Evolutionary conservation across 2,797 vertebrate genomes (phyloP), one percentile per base, ranked within the genome.

Genomic region (Sebastes trivittatus): DNA sequence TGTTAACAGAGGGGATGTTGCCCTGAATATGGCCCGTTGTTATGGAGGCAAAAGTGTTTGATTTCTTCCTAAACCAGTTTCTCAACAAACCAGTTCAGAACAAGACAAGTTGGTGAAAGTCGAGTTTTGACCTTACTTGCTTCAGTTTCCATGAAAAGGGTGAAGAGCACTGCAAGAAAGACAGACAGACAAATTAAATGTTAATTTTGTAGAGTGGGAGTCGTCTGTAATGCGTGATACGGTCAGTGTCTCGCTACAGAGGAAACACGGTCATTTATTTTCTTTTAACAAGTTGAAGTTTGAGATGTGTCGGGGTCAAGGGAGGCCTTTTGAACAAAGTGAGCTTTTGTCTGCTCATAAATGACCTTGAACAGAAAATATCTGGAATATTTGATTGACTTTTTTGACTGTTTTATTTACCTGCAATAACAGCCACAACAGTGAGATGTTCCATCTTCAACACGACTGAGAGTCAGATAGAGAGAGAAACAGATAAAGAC

Each of bases 71-170:
- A 58, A 66, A 80, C 70, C 46, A 61, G 79, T 74, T 79, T 49
- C 20, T 61, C 25, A 54, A 71, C 64, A 78, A 78, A 83, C 27
- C 55, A 65, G 32, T 72, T 16, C 49, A 72, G 55, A 60, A 49
- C 11, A 36, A 34, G 54, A 54, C 22, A 1, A 20, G 16, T 25
- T 52, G 16, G 29, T 42, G 4, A 36, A 49, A 16, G 16, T 10
- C 46, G 11, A 80, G 76, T 60, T 81, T 77, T 79, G 54, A 32
- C 8, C 94, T 93, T 92, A 95, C 94, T 93, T 87, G 94, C 94
- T 94, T 94, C 93, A 56, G 93, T 65, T 92, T 92, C 94, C 88
- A 85, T 5, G 46, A 94, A 89, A 71, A 94, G 69, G 56, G 67
- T 61, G 87, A 92, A 88, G 64, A 95, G 87, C 46, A 82, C 94